phyloP scores from a whole-genome alignment of 2,888 invertebrate genomes.

The Acronicta aceris region DNA sequence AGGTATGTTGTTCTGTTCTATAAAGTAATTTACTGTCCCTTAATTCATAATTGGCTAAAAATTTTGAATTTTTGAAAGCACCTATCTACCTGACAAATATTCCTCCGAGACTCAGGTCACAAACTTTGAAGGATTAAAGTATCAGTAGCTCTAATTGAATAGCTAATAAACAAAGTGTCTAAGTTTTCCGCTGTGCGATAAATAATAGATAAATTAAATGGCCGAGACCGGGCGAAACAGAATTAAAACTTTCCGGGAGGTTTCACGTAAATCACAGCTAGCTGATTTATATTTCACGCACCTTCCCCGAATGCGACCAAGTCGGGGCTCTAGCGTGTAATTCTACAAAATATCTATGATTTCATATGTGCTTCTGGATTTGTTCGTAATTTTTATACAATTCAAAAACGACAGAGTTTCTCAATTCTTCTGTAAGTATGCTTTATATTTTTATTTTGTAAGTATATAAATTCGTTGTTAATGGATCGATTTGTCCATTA shows the following conservation, averaged over 20 bases:
- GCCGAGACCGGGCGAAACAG: constrained; percentile 75
- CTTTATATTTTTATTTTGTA: no score
- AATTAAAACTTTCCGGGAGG: constrained; percentile 84
- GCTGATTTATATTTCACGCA: constrained; percentile 86
- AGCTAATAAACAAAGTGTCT: constrained; percentile 78
- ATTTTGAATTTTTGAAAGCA: constrained; percentile 5
- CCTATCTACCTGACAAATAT: constrained; percentile 14
- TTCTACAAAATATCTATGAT: constrained; percentile 52
- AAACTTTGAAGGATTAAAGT: constrained; percentile 54
- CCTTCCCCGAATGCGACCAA: constrained; percentile 60
- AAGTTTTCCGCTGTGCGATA: constrained; percentile 75
- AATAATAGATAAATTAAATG: constrained; percentile 85
- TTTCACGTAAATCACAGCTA: constrained; percentile 81
- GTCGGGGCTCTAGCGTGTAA: constrained; percentile 50
- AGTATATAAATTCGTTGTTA: no score
- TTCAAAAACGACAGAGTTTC: neutral
- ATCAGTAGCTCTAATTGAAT: constrained; percentile 74
- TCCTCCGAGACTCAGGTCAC: constrained; percentile 13
- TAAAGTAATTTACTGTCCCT: no score
- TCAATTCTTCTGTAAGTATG: neutral
- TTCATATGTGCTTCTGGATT: constrained; percentile 37
- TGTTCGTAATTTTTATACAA: constrained; percentile 4
- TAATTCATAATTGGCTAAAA: constrained; percentile 8
- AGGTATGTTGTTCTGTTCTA: no score
- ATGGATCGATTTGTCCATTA: no score